phyloP scores from a whole-genome alignment of 2,888 invertebrate genomes.

The Nomada ruficornis region DNA sequence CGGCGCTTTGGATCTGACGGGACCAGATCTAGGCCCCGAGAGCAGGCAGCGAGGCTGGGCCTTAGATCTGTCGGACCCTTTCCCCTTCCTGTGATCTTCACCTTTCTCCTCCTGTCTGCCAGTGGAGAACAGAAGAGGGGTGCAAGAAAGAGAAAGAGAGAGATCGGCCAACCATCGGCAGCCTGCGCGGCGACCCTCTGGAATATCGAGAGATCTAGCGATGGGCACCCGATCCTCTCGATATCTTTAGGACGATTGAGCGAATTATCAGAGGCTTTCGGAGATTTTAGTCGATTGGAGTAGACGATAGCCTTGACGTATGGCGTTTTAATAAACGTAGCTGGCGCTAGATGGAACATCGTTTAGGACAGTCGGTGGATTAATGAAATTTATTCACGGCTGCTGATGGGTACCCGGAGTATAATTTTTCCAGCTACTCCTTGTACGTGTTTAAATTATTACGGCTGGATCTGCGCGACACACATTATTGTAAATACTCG shows the following conservation, averaged over 20 bases:
- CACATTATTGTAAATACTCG: too few species aligned
- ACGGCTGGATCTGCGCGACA: too few species aligned
- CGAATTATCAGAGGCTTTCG: background rate
- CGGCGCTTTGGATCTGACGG: conserved; percentile 81
- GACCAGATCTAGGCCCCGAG: conserved; percentile 72
- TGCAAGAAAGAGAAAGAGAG: conserved; percentile 37
- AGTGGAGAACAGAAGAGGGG: conserved; percentile 31
- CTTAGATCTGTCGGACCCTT: conserved; percentile 74
- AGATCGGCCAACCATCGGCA: conserved; percentile 75
- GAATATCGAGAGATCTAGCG: conserved; percentile 79
- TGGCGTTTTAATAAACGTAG: background rate
- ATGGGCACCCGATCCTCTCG: conserved; percentile 34
- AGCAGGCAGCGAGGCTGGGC: conserved; percentile 76
- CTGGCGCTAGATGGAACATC: background rate
- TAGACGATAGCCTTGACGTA: background rate
- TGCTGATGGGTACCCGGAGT: too few species aligned
- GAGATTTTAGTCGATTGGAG: background rate
- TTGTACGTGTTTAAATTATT: too few species aligned
- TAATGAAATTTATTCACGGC: too few species aligned
- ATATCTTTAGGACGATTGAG: background rate
- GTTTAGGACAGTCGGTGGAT: too few species aligned
- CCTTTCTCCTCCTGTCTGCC: conserved; percentile 41
- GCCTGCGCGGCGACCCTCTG: conserved; percentile 79
- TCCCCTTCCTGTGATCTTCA: conserved; percentile 46
- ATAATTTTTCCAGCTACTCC: too few species aligned